Percentiles rank a stretch among this genome's conserved stretches.
Conservation (phyloP, 2,113 vertebrate genomes). For the Arizona elegans region DNA sequence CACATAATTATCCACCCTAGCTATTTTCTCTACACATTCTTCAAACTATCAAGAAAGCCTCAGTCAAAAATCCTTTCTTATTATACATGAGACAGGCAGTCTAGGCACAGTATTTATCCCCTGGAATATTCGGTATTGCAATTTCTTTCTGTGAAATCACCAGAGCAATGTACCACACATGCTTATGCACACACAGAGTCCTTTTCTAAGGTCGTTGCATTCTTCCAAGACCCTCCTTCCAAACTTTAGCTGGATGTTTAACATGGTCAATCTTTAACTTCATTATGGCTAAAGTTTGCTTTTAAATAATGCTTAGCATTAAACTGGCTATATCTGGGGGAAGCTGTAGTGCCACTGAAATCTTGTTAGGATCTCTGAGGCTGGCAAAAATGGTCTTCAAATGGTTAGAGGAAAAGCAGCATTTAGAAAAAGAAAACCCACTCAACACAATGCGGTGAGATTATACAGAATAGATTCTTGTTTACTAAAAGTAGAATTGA, state of each 20-base stretch:
- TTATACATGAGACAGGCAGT: slow-evolving; percentile 5
- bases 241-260: background rate
- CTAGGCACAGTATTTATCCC: background rate
- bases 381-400: background rate
- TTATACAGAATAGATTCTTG: background rate
- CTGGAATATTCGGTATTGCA: background rate
- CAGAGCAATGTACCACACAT: background rate
- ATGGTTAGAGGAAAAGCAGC: background rate
- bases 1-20: background rate
- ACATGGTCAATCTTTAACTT: background rate
- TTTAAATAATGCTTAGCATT: background rate
- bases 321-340: background rate
- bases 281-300: background rate
- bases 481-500: background rate
- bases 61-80: background rate
- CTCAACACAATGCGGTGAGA: background rate
- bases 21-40: background rate
- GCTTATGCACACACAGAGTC: background rate
- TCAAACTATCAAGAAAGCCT: background rate
- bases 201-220: background rate
- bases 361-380: background rate
- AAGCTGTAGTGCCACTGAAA: background rate
- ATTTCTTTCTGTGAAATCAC: background rate
- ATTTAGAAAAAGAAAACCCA: background rate
- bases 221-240: background rate